phyloP scores from a whole-genome alignment of 2,888 invertebrate species.

The Platypus cylindrus region DNA sequence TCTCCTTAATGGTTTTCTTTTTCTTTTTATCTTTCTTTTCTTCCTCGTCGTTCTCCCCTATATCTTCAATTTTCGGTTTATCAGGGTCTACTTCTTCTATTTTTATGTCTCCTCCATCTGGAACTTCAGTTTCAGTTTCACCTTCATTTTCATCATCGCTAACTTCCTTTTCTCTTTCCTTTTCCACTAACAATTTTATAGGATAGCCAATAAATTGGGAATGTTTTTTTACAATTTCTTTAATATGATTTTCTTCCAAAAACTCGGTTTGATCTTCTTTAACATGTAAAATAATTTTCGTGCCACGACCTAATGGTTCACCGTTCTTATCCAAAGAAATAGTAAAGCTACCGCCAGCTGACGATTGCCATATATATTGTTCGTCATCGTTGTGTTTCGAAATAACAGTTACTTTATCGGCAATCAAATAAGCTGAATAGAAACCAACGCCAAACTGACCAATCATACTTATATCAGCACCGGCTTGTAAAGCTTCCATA shows the following conservation, averaged over 20 bases:
- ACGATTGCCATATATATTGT: slow-evolving; percentile 95
- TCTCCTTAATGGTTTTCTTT: slow-evolving; percentile 95
- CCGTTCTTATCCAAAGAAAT: slow-evolving; percentile 66
- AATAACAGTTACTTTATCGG: slow-evolving; percentile 84
- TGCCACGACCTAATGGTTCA: slow-evolving; percentile 77
- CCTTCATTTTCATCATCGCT: slow-evolving; percentile 85
- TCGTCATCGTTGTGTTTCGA: slow-evolving; percentile 98
- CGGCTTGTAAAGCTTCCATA: slow-evolving; percentile 99
- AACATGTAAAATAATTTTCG: slow-evolving; percentile 84
- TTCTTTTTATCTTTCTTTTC: slow-evolving; percentile 76
- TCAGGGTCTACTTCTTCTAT: slow-evolving; percentile 47
- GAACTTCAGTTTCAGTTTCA: too few relatives aligned
- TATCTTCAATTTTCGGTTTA: slow-evolving; percentile 50
- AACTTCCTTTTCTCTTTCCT: slow-evolving; percentile 93
- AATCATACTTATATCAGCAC: slow-evolving; percentile 99
- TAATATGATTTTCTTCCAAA: slow-evolving; percentile 86
- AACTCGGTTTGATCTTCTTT: slow-evolving; percentile 96
- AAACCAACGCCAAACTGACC: slow-evolving; percentile 99
- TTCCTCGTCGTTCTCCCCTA: slow-evolving; percentile 38
- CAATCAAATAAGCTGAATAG: slow-evolving; percentile 95
- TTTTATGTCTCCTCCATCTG: too few relatives aligned
- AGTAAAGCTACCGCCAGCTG: slow-evolving; percentile 97
- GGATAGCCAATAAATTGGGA: slow-evolving; percentile 95
- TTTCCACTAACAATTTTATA: slow-evolving; percentile 84
- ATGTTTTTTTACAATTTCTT: slow-evolving; percentile 97